Evolutionary conservation across 2,113 vertebrate species (phyloP).

Genomic region (Myiozetetes cayanensis): DNA sequence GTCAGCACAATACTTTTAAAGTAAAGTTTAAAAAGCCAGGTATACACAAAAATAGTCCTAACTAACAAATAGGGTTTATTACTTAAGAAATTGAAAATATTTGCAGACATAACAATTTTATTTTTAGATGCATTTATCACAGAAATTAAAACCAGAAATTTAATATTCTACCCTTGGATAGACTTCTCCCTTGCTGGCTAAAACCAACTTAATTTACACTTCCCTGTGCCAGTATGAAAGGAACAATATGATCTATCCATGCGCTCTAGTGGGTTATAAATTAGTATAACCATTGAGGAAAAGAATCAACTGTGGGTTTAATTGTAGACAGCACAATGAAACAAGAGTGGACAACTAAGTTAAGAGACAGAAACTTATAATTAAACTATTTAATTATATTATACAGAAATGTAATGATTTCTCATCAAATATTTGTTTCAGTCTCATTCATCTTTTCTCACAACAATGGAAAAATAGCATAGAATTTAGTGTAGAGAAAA

Average conservation of each 20-base stretch:
- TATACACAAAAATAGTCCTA: neutral
- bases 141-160: neutral
- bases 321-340: neutral
- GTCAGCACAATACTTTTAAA: neutral
- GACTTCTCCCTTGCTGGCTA: neutral
- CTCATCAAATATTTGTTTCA: neutral
- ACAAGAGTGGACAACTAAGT: neutral
- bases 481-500: neutral
- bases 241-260: slow-evolving; percentile 33
- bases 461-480: neutral
- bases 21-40: neutral
- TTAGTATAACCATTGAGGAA: neutral
- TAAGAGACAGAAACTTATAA: neutral
- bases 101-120: neutral
- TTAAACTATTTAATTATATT: neutral
- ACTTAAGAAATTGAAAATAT: neutral
- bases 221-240: neutral
- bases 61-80: neutral
- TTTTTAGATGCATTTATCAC: neutral
- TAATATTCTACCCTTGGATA: neutral
- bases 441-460: neutral
- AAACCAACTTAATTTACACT: slow-evolving; percentile 30
- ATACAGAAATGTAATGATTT: neutral
- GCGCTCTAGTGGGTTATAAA: slow-evolving; percentile 4
- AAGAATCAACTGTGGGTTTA: neutral